phyloP scores from a whole-genome alignment of 2,888 invertebrate genomes.

The Oeneis ivallda region DNA sequence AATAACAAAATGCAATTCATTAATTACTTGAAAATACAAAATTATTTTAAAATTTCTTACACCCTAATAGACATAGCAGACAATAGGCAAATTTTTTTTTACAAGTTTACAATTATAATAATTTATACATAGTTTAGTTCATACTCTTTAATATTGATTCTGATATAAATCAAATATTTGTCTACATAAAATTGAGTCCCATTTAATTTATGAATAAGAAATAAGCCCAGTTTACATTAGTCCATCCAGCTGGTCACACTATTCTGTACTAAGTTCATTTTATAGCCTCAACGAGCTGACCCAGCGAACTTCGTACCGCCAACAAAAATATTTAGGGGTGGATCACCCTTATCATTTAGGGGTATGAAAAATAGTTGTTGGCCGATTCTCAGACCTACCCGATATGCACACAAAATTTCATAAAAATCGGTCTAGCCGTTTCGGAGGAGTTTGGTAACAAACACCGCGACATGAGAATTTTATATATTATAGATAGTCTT shows the following conservation, averaged over 20 bases:
- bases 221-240: neutral
- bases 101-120: neutral
- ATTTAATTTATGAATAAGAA: neutral
- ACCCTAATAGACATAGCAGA: neutral
- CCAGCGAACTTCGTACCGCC: too few relatives aligned
- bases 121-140: neutral
- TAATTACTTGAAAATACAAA: neutral
- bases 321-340: too few relatives aligned
- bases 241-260: neutral
- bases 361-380: too few relatives aligned
- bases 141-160: neutral
- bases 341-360: too few relatives aligned
- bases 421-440: too few relatives aligned
- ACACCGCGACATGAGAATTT: too few relatives aligned
- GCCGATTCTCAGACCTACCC: too few relatives aligned
- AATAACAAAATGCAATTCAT: conserved; percentile 6
- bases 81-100: neutral
- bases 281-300: too few relatives aligned
- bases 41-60: neutral
- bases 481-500: too few relatives aligned
- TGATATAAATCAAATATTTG: neutral
- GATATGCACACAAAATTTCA: too few relatives aligned
- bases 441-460: too few relatives aligned
- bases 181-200: conserved; percentile 12
- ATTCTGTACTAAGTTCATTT: too few relatives aligned